Conservation (phyloP, 2,797 vertebrate species). For the Crocodylus rhombifer region DNA sequence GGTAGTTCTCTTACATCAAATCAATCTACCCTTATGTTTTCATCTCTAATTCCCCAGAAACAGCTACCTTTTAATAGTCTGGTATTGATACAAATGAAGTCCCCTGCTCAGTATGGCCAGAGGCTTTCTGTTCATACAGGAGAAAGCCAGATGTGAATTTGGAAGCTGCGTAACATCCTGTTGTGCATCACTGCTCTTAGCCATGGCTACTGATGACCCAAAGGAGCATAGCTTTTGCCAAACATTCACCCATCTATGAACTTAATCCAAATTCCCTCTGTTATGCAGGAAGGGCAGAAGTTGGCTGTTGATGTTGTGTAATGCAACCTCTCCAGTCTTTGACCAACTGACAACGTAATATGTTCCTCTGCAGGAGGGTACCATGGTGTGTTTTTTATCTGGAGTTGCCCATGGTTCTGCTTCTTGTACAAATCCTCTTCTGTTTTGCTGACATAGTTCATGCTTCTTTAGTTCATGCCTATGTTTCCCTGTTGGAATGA, state of each 20-base stretch:
- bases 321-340: not conserved
- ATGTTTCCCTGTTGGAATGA: not conserved
- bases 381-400: not conserved
- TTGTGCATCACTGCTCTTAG: accelerated
- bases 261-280: not conserved
- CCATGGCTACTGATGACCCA: not conserved
- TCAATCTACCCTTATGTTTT: not conserved
- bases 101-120: not conserved
- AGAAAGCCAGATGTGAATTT: not conserved
- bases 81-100: not conserved
- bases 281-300: not conserved
- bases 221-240: not conserved
- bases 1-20: no score
- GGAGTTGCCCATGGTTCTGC: accelerated
- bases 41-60: not conserved
- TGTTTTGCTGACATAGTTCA: not conserved
- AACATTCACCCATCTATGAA: not conserved
- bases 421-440: not conserved
- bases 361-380: not conserved
- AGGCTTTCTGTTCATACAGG: not conserved
- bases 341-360: not conserved
- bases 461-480: accelerated
- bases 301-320: not conserved
- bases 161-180: not conserved
- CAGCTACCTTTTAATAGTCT: not conserved